Evolutionary conservation across 2,888 invertebrate genomes (phyloP), one percentile per base, ranked within the genome.

Genomic region (Drosophila percnosoma): DNA sequence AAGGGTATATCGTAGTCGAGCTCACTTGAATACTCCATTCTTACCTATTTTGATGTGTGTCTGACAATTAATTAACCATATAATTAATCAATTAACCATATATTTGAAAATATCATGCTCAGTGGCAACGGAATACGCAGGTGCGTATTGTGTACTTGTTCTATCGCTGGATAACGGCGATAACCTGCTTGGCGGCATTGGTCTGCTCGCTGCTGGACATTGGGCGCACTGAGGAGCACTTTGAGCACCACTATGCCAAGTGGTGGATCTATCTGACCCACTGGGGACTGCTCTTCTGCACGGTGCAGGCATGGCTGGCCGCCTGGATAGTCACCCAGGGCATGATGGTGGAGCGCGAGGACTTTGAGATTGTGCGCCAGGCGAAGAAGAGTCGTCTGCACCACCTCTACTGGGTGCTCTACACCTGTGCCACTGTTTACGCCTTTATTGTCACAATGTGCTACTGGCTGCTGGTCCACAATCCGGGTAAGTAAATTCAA

Each of bases 391-490:
- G 93, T 57, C 91, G 91, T 15, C 68, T 93, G 65, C 93, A 93
- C 82, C 91, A 91, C 77, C 79, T 92, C 21, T 93, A 93, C 76
- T 93, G 93, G 93, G 91, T 93, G 75, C 83, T 93, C 59, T 93
- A 93, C 72, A 93, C 93, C 64, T 91, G 93, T 67, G 93, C 93
- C 33, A 93, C 93, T 8, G 93, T 93, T 40, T 93, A 93, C 68
- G 92, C 93, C 55, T 93, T 93, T 59, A 93, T 93, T 42, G 92
- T 93, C 18, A 93, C 93, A 60, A 92, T 93, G 90, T 93, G 93
- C 78, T 93, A 93, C 75, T 93, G 93, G 93, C 86, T 92, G 57
- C 92, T 96, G 58, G 95, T 97, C 11, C 95, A 96, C 92, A 94
- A 97, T 92, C 95, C 96, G 75, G 94, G 96, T 96, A 90, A 92